Conservation (phyloP, 2,797 vertebrate genomes). For the Manis pentadactyla region DNA sequence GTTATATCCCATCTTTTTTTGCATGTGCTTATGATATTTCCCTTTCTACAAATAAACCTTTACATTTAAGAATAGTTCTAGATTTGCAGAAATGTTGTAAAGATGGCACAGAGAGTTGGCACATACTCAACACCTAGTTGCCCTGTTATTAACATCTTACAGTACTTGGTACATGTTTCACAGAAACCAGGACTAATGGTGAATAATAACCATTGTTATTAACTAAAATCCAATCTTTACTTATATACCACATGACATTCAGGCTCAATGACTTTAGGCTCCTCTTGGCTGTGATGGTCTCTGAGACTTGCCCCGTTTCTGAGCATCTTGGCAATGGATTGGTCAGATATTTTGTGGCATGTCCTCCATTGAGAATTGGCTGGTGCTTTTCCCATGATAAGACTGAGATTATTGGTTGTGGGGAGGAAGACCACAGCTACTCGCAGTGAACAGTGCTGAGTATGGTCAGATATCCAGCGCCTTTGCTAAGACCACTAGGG, state of each 20-base stretch:
- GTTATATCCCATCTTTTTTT: background rate
- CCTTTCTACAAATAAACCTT: background rate
- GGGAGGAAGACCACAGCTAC: background rate
- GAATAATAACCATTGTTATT: background rate
- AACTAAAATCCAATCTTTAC: background rate
- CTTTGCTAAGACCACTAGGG: background rate
- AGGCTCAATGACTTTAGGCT: fast-evolving
- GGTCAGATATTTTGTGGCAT: background rate
- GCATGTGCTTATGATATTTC: background rate
- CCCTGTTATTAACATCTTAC: background rate
- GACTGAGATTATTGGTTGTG: background rate
- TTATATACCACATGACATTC: too few relatives aligned
- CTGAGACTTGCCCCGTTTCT: background rate
- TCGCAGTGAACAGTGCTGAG: fast-evolving
- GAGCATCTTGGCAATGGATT: too few relatives aligned
- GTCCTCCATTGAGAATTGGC: background rate
- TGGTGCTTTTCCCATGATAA: background rate
- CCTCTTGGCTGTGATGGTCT: too few relatives aligned
- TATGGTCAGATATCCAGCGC: background rate
- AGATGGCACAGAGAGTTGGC: background rate
- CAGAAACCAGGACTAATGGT: background rate
- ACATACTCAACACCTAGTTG: background rate
- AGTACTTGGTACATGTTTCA: background rate
- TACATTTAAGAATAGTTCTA: background rate
- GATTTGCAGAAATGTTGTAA: background rate